phyloP scores from a whole-genome alignment of 2,113 vertebrate species.

The Leptosomus discolor region DNA sequence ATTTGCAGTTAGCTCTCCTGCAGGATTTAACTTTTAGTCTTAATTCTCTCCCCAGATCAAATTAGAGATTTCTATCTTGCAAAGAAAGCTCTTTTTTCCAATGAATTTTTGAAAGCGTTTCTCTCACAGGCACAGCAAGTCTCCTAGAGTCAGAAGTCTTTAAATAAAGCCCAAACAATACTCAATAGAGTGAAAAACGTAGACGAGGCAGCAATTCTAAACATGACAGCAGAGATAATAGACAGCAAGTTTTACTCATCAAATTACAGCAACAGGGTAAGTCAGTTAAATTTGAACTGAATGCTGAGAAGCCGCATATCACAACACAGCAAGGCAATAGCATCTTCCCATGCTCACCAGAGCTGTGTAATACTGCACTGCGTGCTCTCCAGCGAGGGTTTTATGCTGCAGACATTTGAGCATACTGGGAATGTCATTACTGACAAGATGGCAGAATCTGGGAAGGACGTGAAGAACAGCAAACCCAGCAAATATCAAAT shows the following conservation, averaged over 20 bases:
- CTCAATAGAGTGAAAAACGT: background rate
- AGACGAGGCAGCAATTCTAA: background rate
- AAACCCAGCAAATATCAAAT: background rate
- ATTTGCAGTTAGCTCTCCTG: slow-evolving; percentile 7
- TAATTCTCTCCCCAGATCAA: slow-evolving; percentile 50
- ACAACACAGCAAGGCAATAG: background rate
- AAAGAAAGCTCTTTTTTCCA: background rate
- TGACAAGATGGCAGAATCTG: background rate
- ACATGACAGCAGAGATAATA: slow-evolving; percentile 4
- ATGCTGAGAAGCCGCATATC: background rate
- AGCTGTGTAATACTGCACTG: background rate
- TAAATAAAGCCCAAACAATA: slow-evolving; percentile 42
- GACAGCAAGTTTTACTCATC: slow-evolving; percentile 26
- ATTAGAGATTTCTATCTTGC: slow-evolving; percentile 34
- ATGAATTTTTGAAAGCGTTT: slow-evolving; percentile 13
- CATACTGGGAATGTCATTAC: background rate
- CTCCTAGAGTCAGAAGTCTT: background rate
- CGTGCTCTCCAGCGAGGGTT: background rate
- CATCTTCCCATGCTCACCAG: background rate
- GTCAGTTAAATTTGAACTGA: slow-evolving; percentile 20
- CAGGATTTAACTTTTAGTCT: slow-evolving; percentile 56
- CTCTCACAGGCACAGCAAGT: background rate
- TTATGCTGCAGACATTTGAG: background rate
- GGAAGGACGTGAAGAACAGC: background rate
- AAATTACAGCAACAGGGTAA: slow-evolving; percentile 23